Evolutionary conservation across 2,888 invertebrate species (phyloP).

Genomic region (Drosophila mimetica): DNA sequence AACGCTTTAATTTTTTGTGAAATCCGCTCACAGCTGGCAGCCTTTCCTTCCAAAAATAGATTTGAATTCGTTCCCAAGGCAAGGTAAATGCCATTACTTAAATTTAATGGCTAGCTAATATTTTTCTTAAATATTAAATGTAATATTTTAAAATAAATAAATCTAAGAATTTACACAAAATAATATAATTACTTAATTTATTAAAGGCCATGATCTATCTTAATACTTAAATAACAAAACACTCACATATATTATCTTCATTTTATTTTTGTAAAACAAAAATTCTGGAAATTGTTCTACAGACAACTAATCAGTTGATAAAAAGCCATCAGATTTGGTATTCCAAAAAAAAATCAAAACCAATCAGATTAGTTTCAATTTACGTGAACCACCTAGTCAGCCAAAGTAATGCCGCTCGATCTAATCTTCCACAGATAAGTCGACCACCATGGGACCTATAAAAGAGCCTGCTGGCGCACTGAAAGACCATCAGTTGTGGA

Average conservation of each 20-base stretch:
- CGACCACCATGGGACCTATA: constrained; percentile 29
- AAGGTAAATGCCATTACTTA: neutral
- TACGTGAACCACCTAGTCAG: constrained; percentile 10
- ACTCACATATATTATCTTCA: neutral
- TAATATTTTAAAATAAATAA: no score
- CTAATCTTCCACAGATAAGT: constrained; percentile 14
- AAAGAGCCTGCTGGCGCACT: neutral
- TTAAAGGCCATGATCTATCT: no score
- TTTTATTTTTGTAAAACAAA: neutral
- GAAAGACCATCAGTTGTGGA: constrained; percentile 24
- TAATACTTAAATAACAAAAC: no score
- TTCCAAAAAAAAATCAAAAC: constrained; percentile 13
- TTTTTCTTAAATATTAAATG: no score
- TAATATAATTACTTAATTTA: no score
- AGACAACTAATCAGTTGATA: constrained; percentile 34
- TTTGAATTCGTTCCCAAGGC: neutral
- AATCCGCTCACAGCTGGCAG: neutral
- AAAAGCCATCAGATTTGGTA: constrained; percentile 19
- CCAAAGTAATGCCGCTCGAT: constrained; percentile 6
- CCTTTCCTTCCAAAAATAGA: constrained; percentile 4
- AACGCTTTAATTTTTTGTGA: no score
- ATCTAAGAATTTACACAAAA: no score
- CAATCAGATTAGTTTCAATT: constrained; percentile 26
- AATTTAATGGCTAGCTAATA: neutral
- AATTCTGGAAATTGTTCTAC: neutral